A percentile compares a stretch with the other conserved stretches of the same genome.
Evolutionary conservation across 2,888 invertebrate species (phyloP).

Genomic region (Drosophila prolongata): DNA sequence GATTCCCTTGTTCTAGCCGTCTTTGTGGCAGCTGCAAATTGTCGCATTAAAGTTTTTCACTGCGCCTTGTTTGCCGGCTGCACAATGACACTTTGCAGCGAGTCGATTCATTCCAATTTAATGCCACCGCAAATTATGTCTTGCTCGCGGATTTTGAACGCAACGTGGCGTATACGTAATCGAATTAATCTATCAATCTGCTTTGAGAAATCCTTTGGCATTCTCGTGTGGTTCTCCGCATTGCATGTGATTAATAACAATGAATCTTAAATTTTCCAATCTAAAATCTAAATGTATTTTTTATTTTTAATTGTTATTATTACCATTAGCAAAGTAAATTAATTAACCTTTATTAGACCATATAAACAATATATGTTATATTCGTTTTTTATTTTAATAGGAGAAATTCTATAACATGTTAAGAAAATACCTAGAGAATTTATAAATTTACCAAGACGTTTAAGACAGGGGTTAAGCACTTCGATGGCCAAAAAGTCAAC

Average conservation of each 20-base stretch:
- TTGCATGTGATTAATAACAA: neutral
- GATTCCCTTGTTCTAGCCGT: slow-evolving; percentile 16
- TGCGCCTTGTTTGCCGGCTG: slow-evolving; percentile 29
- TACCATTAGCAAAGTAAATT: no score
- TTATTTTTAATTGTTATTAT: no score
- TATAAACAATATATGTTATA: no score
- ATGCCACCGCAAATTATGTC: slow-evolving; percentile 47
- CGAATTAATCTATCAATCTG: slow-evolving; percentile 25
- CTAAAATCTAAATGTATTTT: no score
- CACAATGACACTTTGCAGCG: slow-evolving; percentile 13
- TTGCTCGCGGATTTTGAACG: slow-evolving; percentile 12
- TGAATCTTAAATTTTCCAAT: no score
- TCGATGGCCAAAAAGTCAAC: slow-evolving; percentile 41
- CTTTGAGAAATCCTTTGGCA: no score
- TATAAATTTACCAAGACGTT: no score
- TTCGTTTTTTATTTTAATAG: no score
- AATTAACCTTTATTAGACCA: no score
- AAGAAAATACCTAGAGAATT: no score
- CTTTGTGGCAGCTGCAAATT: slow-evolving; percentile 60
- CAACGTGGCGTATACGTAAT: slow-evolving; percentile 31
- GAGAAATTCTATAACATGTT: no score
- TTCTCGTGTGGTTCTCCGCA: neutral
- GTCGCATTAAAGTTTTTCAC: slow-evolving; percentile 59
- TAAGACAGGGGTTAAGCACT: neutral
- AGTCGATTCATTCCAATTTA: slow-evolving; percentile 44